Conservation (phyloP, 2,797 vertebrate species). For the Stomatorhinus walkeri region DNA sequence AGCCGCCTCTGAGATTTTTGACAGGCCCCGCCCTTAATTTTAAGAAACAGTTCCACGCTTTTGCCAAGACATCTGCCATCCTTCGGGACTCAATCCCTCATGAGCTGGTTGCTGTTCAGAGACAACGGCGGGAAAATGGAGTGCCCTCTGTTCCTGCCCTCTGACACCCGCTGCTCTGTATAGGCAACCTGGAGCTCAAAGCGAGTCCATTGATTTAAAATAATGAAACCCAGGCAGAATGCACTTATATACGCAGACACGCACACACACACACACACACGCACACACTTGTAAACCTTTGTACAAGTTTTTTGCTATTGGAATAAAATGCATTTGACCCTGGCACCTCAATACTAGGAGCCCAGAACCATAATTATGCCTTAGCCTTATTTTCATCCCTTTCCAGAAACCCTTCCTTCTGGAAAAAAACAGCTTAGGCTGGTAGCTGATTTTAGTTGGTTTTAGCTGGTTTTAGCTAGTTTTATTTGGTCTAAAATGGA, state of each 20-base stretch:
- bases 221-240: conserved; percentile 6
- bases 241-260: not conserved
- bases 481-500: not conserved
- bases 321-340: not conserved
- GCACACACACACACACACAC: not conserved
- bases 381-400: not conserved
- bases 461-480: not conserved
- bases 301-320: not conserved
- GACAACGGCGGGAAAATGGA: not conserved
- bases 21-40: not conserved
- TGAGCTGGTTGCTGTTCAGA: not conserved
- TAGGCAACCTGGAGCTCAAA: not conserved
- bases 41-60: not conserved
- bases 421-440: not conserved
- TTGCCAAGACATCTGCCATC: not conserved
- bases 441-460: not conserved
- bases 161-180: not conserved
- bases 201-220: conserved; percentile 28
- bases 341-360: not conserved
- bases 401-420: not conserved
- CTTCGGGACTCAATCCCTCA: not conserved
- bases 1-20: not conserved
- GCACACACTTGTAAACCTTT: not conserved
- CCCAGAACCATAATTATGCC: not conserved
- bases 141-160: not conserved